phyloP scores from a whole-genome alignment of 2,888 invertebrate species.

The Drosophila parthenogenetica region DNA sequence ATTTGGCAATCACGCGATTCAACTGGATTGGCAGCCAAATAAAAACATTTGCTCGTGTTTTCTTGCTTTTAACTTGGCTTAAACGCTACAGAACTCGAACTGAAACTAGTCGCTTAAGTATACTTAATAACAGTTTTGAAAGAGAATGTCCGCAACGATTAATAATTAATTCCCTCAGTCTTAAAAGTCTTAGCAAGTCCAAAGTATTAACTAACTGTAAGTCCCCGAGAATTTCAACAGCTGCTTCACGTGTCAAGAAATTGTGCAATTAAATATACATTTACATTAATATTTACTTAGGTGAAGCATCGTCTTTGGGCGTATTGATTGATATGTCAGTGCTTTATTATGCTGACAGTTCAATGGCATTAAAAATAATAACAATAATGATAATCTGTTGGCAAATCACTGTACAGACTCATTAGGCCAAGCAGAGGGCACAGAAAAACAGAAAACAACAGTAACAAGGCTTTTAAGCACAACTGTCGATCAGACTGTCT shows the following conservation, averaged over 20 bases:
- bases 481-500: slow-evolving; percentile 10
- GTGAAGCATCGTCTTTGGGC: slow-evolving; percentile 7
- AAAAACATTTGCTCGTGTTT: slow-evolving; percentile 3
- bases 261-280: slow-evolving; percentile 36
- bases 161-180: slow-evolving; percentile 55
- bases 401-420: slow-evolving; percentile 24
- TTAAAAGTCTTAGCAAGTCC: slow-evolving; percentile 12
- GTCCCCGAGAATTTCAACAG: slow-evolving; percentile 49
- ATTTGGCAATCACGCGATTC: slow-evolving; percentile 39
- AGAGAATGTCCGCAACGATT: slow-evolving; percentile 63
- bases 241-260: slow-evolving; percentile 37
- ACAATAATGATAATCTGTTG: background rate
- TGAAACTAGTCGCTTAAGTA: slow-evolving; percentile 23
- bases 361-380: slow-evolving; percentile 21
- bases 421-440: slow-evolving; percentile 22
- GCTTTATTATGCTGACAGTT: slow-evolving; percentile 30
- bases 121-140: slow-evolving; percentile 41
- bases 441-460: background rate
- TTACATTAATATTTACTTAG: background rate
- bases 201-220: slow-evolving; percentile 1
- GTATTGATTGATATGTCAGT: slow-evolving; percentile 31
- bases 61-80: slow-evolving; percentile 2
- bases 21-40: slow-evolving; percentile 25
- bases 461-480: slow-evolving; percentile 23
- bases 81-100: slow-evolving; percentile 2